Conservation (phyloP, 2,113 vertebrate genomes). For the Clarias batrachus region DNA sequence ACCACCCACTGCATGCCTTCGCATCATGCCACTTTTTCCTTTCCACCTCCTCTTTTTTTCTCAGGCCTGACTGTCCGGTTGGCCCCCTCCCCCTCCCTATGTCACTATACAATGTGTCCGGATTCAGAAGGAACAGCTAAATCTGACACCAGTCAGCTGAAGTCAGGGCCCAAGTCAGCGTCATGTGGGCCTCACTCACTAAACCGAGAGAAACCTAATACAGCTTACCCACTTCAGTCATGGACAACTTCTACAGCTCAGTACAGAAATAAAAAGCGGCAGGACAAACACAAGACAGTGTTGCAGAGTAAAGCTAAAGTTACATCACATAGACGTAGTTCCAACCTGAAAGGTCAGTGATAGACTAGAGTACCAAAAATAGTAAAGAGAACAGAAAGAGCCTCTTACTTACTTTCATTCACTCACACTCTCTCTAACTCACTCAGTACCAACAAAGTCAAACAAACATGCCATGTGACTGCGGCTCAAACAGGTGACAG, state of each 20-base stretch:
- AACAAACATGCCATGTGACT: constrained; percentile 36
- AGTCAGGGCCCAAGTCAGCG: constrained; percentile 58
- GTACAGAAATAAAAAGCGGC: background rate
- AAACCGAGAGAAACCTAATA: constrained; percentile 69
- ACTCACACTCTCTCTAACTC: background rate
- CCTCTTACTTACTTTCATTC: background rate
- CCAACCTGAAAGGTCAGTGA: constrained; percentile 14
- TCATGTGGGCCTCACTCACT: constrained; percentile 61
- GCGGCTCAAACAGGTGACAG: constrained; percentile 35
- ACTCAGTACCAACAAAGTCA: background rate
- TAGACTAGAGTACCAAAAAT: background rate
- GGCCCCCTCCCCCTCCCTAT: constrained; percentile 38
- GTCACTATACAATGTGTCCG: constrained; percentile 14
- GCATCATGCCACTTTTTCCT: constrained; percentile 45
- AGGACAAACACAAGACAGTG: background rate
- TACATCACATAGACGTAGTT: background rate
- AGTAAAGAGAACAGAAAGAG: background rate
- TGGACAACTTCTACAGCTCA: background rate
- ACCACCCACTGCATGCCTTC: constrained; percentile 37
- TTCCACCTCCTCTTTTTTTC: background rate
- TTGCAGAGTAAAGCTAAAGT: background rate
- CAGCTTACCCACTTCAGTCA: constrained; percentile 31
- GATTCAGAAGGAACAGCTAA: constrained; percentile 51
- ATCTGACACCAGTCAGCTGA: constrained; percentile 61
- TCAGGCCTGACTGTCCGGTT: constrained; percentile 2